phyloP scores from a whole-genome alignment of 2,113 vertebrate genomes.

The Bubo scandiacus region DNA sequence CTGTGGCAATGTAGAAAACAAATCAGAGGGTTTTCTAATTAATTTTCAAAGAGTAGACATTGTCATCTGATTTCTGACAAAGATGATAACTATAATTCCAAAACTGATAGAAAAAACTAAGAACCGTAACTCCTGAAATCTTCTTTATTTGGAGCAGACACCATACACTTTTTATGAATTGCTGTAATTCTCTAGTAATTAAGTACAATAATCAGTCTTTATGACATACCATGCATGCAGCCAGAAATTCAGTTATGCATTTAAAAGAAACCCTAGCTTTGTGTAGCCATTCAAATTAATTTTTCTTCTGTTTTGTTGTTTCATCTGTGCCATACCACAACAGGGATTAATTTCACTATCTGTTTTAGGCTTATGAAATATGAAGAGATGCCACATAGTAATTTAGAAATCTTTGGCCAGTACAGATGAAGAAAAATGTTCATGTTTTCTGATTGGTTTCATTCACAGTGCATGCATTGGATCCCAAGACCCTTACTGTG shows the following conservation, averaged over 20 bases:
- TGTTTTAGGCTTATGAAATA: neutral
- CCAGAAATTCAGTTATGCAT: neutral
- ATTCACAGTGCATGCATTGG: conserved; percentile 86
- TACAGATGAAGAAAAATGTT: neutral
- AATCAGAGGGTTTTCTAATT: neutral
- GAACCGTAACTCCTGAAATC: neutral
- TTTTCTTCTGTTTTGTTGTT: neutral
- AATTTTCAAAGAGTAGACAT: neutral
- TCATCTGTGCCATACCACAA: neutral
- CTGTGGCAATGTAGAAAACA: neutral
- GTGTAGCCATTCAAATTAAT: neutral
- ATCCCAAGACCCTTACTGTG: conserved; percentile 95
- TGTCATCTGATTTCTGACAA: neutral
- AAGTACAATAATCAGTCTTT: neutral
- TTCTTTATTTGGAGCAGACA: neutral
- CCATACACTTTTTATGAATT: neutral
- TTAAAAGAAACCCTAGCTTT: neutral
- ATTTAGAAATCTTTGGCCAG: neutral
- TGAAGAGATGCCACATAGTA: neutral
- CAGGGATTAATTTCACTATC: neutral
- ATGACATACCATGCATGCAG: neutral
- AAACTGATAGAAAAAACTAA: neutral
- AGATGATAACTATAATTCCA: neutral
- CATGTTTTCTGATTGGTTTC: neutral
- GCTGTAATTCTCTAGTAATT: neutral